Evolutionary conservation across 2,888 invertebrate genomes (phyloP).

Genomic region (Eilema caniola): DNA sequence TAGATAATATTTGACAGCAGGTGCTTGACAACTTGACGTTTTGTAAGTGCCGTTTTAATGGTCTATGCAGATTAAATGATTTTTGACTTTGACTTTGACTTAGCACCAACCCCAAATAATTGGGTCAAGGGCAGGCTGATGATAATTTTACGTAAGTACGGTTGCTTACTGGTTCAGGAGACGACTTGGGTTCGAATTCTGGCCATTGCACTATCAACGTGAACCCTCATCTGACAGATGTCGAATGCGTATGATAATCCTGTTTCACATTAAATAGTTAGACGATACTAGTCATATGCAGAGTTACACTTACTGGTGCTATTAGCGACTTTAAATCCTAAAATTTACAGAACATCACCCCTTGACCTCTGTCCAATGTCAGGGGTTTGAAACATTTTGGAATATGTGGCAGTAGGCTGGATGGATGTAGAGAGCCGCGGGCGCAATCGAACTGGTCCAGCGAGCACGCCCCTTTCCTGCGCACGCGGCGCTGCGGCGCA

Average conservation of each 20-base stretch:
- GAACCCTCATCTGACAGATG: not conserved
- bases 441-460: conserved; percentile 75
- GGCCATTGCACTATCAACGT: not conserved
- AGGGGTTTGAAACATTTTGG: conserved; percentile 11
- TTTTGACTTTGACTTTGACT: too few species aligned
- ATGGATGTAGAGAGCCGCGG: conserved; percentile 50
- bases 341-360: not conserved
- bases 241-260: too few species aligned
- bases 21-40: too few species aligned
- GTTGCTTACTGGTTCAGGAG: not conserved
- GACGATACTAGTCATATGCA: too few species aligned
- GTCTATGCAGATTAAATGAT: too few species aligned
- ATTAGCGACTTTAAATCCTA: not conserved
- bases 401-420: conserved; percentile 70
- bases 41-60: too few species aligned
- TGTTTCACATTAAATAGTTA: too few species aligned
- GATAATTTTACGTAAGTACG: too few species aligned
- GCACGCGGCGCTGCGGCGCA: conserved; percentile 51
- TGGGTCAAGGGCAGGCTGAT: too few species aligned
- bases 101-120: too few species aligned
- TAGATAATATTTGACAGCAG: too few species aligned
- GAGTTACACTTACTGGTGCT: not conserved
- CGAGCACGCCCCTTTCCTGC: conserved; percentile 82
- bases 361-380: conserved; percentile 1
- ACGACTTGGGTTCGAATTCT: not conserved